Evolutionary conservation across 1,140 invertebrate species (phyloP).

Genomic region (Leptopilina clavipes): DNA sequence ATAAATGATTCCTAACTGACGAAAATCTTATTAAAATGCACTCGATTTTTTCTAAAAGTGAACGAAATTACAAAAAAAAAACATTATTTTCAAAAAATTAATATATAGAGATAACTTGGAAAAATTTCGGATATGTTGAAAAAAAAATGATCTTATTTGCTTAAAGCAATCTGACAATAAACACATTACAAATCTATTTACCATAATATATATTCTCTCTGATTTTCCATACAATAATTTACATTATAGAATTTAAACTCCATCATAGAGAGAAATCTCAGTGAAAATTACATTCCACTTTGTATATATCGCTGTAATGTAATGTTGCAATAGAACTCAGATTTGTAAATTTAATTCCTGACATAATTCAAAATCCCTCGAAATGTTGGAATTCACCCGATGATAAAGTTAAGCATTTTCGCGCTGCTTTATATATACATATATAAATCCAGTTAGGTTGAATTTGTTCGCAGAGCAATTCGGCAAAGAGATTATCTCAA

Average conservation of each 20-base stretch:
- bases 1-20: too few species aligned
- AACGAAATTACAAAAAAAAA: too few species aligned
- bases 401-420: constrained; percentile 7
- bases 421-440: background rate
- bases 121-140: too few species aligned
- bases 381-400: background rate
- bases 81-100: too few species aligned
- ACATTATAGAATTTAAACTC: background rate
- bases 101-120: too few species aligned
- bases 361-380: background rate
- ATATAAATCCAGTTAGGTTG: background rate
- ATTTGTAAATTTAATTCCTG: constrained; percentile 12
- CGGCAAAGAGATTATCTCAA: constrained; percentile 40
- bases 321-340: background rate
- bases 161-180: background rate
- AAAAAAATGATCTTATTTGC: constrained; percentile 1
- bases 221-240: background rate
- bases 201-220: too few species aligned
- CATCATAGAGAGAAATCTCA: background rate
- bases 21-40: too few species aligned
- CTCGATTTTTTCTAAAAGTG: too few species aligned
- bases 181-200: constrained; percentile 10
- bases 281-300: constrained; percentile 3
- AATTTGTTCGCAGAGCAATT: constrained; percentile 3
- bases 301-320: background rate